Evolutionary conservation across 2,113 vertebrate genomes (phyloP), one percentile per base, ranked within the genome.

Genomic region (Sinocyclocheilus grahami): DNA sequence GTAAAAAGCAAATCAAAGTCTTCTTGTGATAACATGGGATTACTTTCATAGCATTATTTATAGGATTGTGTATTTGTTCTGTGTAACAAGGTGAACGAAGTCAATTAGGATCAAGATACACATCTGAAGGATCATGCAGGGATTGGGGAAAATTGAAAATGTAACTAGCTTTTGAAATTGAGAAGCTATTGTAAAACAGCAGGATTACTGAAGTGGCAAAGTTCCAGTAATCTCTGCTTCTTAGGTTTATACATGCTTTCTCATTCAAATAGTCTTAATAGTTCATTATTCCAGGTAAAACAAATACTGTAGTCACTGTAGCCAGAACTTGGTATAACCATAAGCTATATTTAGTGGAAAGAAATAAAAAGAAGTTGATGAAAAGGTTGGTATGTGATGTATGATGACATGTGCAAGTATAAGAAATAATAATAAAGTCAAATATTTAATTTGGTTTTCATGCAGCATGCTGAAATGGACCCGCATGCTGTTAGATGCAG

Each of bases 71-170:
- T 82, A 69, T 85, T 85, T 76, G n/a, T 82, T 5, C 16, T 33
- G n/a, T 37, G n/a, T 67, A 24, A 85, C 27, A 85, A 12, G 27
- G 16, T 78, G 67, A 62, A 62, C 8, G n/a, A 22, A 65, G 87
- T 51, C 71, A 85, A 24, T 85, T 75, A 82, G 39, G 20, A 71
- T 87, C 63, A 76, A 13, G 77, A 85, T 71, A 67, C 33, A 8
- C 69, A 63, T 72, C 76, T 85, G 24, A 77, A 82, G 37, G 60
- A 88, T 85, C 71, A 77, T 12, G 78, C 33, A 67, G 86, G 78
- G 22, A 42, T 63, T n/a, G 37, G 24, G 78, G 3, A 39, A 37
- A 78, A 71, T 20, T 39, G 7, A 20, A 74, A 46, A 24, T 75
- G 7, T 22, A 46, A 46, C 39, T 74, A 5, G 37, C 10, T 46